These are phyloP conservation scores for Lagenorhynchus albirostris DNA, from an alignment of 2,113 vertebrate species.

Conservation along the genomic window DNA sequence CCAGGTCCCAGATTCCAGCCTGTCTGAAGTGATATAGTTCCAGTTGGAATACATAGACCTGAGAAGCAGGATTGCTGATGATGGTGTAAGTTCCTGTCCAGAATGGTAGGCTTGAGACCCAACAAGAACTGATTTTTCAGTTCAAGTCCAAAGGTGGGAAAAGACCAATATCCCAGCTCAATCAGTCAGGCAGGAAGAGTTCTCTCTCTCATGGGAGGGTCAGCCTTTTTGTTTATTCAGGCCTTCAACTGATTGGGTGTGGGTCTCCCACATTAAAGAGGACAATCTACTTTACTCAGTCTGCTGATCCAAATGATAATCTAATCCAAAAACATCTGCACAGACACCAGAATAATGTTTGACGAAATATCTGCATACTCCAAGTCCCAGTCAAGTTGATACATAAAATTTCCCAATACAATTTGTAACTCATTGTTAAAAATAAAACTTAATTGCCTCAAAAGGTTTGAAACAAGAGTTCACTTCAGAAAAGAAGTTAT, in stretches of 20 bases:
- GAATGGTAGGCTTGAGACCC: background rate
- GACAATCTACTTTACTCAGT: background rate
- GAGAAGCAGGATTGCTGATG: background rate
- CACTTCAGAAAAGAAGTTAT: background rate
- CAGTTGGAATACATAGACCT: background rate
- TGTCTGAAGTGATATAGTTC: background rate
- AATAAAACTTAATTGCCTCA: background rate
- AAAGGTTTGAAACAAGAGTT: background rate
- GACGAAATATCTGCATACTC: background rate
- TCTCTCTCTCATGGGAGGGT: background rate
- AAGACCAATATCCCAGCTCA: background rate
- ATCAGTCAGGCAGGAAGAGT: background rate
- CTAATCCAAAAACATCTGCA: background rate
- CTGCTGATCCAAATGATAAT: background rate
- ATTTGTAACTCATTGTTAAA: background rate
- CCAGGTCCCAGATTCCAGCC: too few species aligned
- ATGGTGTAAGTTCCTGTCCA: background rate
- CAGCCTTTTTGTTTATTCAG: background rate
- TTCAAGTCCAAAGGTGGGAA: background rate
- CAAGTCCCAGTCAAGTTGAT: background rate
- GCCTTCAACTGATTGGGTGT: background rate
- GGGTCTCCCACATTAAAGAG: background rate
- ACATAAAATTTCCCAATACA: background rate
- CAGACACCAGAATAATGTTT: background rate
- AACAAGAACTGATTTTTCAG: background rate